Percentiles rank a stretch among this genome's conserved stretches.
Conservation (phyloP, 2,797 vertebrate genomes). For the Myotis daubentonii region DNA sequence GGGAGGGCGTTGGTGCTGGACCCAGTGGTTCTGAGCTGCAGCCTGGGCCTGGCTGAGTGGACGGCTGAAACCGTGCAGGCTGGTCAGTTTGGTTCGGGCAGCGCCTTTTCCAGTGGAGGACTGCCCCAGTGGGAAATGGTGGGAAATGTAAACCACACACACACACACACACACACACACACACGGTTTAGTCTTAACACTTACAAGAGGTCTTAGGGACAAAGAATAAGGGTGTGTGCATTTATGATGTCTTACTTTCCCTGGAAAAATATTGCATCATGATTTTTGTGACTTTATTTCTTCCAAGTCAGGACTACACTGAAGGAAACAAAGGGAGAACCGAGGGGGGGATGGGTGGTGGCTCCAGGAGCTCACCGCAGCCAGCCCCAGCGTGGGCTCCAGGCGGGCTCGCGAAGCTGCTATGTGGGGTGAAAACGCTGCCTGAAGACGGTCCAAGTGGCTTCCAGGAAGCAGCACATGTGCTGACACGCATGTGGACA, state of each 20-base stretch:
- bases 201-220: constrained; percentile 46
- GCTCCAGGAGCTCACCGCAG: constrained; percentile 52
- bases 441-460: constrained; percentile 67
- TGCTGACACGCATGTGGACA: constrained; percentile 70
- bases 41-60: not conserved
- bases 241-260: constrained; percentile 44
- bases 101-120: not conserved
- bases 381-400: constrained; percentile 58
- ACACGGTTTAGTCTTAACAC: constrained; percentile 6
- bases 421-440: constrained; percentile 66
- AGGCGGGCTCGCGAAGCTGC: constrained; percentile 53
- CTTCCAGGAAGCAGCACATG: constrained; percentile 78
- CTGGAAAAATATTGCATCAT: constrained; percentile 60
- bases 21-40: not conserved
- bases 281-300: constrained; percentile 67
- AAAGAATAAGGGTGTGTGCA: constrained; percentile 40
- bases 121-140: not conserved
- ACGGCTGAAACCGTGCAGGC: not conserved
- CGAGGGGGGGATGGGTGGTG: not conserved
- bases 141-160: not conserved
- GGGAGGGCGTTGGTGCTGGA: not conserved
- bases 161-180: not conserved
- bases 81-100: not conserved
- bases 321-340: constrained; percentile 54
- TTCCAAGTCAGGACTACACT: constrained; percentile 69